phyloP scores from a whole-genome alignment of 2,888 invertebrate species.

The Oscheius sp. region DNA sequence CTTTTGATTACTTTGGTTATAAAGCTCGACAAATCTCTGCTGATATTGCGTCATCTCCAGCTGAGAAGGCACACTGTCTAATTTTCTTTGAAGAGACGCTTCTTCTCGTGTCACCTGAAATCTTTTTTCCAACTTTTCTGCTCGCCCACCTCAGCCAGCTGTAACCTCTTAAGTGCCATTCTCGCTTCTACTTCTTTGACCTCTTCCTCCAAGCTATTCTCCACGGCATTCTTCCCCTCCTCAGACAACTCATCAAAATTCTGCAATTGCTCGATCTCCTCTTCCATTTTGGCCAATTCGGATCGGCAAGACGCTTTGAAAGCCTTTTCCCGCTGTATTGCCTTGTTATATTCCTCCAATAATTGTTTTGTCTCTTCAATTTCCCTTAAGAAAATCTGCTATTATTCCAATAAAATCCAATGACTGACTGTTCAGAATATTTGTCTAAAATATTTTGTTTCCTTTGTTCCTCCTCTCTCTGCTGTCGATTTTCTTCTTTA shows the following conservation, averaged over 20 bases:
- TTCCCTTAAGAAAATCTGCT: neutral
- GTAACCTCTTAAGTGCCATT: neutral
- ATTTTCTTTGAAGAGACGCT: constrained; percentile 82
- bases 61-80: constrained; percentile 91
- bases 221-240: constrained; percentile 15
- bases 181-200: constrained; percentile 18
- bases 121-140: neutral
- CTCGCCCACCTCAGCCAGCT: constrained; percentile 4
- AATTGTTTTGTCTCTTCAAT: constrained; percentile 1
- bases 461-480: neutral
- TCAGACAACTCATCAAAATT: neutral
- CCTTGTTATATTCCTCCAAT: constrained; percentile 1
- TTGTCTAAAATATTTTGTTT: neutral
- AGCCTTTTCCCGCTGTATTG: constrained; percentile 13
- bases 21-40: constrained; percentile 90
- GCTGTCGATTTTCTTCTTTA: neutral
- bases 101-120: constrained; percentile 70
- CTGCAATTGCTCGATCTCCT: constrained; percentile 7
- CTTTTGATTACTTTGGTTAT: constrained; percentile 78
- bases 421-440: neutral
- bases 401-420: neutral
- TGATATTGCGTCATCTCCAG: constrained; percentile 95
- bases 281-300: constrained; percentile 11
- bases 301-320: constrained; percentile 9
- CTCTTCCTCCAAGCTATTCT: constrained; percentile 6